Conservation (phyloP, 2,797 vertebrate genomes). For the Tolypeutes matacus region DNA sequence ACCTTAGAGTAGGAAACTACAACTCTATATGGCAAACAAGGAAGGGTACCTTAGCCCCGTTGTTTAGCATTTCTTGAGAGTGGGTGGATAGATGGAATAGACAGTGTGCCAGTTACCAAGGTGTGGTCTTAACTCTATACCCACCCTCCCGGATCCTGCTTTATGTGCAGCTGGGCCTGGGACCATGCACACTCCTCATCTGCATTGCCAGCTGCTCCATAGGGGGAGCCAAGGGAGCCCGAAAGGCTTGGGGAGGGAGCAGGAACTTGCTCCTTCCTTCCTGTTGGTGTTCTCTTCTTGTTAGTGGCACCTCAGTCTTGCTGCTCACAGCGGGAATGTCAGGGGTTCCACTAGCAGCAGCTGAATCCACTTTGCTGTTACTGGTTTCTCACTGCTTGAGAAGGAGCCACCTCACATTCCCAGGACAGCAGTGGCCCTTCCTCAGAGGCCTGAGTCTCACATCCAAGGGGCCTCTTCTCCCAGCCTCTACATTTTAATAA, state of each 20-base stretch:
- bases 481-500: not conserved
- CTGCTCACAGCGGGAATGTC: not conserved
- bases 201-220: not conserved
- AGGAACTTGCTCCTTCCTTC: not conserved
- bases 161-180: not conserved
- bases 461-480: not conserved
- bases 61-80: not conserved
- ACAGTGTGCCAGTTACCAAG: not conserved
- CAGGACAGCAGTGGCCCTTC: not conserved
- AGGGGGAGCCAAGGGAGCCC: not conserved
- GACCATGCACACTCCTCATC: not conserved
- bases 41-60: not conserved
- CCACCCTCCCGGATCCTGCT: not conserved
- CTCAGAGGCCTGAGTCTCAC: not conserved
- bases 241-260: fast-evolving
- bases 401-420: not conserved
- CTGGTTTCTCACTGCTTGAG: not conserved
- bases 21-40: not conserved
- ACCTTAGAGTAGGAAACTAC: not conserved
- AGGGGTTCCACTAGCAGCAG: not conserved
- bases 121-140: not conserved
- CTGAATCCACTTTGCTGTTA: not conserved
- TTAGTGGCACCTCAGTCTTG: no score
- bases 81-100: not conserved
- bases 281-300: not conserved